Evolutionary conservation across 2,797 vertebrate genomes (phyloP).

Genomic region (Poecilia wingei): DNA sequence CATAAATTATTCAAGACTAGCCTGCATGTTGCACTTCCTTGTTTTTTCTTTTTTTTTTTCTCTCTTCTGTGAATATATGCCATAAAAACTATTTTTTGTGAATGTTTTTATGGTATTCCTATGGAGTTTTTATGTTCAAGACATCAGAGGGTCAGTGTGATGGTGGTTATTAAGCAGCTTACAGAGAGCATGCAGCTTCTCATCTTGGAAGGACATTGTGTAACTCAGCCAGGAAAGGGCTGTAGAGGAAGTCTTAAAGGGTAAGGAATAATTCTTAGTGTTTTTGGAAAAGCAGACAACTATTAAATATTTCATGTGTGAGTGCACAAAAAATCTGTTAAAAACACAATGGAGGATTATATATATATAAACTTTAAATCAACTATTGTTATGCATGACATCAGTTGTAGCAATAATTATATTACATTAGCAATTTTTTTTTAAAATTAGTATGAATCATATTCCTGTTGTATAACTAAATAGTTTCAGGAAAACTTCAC

Average conservation of each 20-base stretch:
- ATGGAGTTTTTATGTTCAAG: neutral
- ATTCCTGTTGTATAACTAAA: neutral
- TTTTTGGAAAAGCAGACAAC: neutral
- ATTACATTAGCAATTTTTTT: neutral
- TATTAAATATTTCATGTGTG: neutral
- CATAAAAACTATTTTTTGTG: neutral
- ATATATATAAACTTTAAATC: neutral
- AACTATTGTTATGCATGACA: neutral
- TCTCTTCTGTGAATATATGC: neutral
- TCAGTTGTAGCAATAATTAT: constrained; percentile 1
- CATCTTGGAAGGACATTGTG: neutral
- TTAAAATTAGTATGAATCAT: constrained; percentile 1
- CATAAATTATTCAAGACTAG: neutral
- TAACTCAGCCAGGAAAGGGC: neutral
- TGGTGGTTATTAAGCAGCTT: constrained; percentile 5
- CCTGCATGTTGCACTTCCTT: neutral
- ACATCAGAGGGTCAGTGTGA: neutral
- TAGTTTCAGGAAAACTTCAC: neutral
- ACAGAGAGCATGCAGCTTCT: neutral
- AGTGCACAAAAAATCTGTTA: neutral
- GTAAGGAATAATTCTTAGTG: neutral
- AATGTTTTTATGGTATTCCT: neutral
- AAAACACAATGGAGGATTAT: neutral
- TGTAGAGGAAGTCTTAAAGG: neutral
- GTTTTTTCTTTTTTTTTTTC: neutral